Conservation (phyloP, 2,797 vertebrate species). For the Brachyalestes nurse region DNA sequence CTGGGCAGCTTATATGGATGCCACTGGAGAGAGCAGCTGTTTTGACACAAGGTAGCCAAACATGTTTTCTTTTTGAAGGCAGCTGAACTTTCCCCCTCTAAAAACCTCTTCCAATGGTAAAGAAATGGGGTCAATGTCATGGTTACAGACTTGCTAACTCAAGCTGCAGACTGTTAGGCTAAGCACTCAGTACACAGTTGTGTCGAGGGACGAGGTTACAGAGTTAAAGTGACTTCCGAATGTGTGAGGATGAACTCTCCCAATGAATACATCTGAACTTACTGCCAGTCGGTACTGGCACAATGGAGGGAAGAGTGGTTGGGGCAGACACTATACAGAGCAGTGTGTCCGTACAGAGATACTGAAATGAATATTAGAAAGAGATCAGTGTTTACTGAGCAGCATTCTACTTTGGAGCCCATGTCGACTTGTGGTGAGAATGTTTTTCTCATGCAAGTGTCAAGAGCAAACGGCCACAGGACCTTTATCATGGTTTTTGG, state of each 20-base stretch:
- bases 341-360: not conserved
- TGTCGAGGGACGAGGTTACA: not conserved
- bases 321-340: not conserved
- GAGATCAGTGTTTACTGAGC: not conserved
- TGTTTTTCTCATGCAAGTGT: slow-evolving; percentile 18
- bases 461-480: not conserved
- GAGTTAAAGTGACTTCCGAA: not conserved
- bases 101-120: not conserved
- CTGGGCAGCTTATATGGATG: not conserved
- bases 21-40: not conserved
- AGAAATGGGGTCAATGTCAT: not conserved
- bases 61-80: not conserved
- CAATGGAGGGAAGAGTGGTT: no score
- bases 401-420: not conserved
- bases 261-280: not conserved
- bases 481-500: slow-evolving; percentile 27
- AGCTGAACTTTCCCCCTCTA: not conserved
- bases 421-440: not conserved
- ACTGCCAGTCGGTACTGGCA: not conserved
- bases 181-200: not conserved
- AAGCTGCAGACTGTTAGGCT: not conserved
- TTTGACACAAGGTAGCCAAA: not conserved
- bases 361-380: not conserved
- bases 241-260: no score
- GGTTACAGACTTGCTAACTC: not conserved